Evolutionary conservation across 2,797 vertebrate genomes (phyloP).

Genomic region (Hippoglossus hippoglossus): DNA sequence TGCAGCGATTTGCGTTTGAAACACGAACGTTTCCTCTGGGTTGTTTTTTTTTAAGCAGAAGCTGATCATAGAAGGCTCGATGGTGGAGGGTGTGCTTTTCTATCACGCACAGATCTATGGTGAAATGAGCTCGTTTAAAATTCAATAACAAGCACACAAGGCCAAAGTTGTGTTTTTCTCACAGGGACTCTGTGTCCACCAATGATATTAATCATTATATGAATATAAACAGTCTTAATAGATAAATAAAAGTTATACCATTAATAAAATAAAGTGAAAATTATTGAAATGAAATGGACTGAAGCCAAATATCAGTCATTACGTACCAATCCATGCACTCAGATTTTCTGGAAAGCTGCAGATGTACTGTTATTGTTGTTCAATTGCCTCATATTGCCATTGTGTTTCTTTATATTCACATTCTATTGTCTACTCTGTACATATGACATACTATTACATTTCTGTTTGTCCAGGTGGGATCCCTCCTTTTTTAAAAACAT

Average conservation of each 20-base stretch:
- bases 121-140: not conserved
- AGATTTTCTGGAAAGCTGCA: not conserved
- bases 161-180: constrained; percentile 49
- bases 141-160: constrained; percentile 25
- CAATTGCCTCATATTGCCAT: not conserved
- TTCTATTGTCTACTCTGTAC: too few relatives aligned
- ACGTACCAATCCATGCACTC: too few relatives aligned
- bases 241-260: not conserved
- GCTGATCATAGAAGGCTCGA: not conserved
- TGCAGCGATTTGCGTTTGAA: accelerated
- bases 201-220: not conserved
- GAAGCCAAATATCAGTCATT: not conserved
- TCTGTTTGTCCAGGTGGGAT: too few relatives aligned
- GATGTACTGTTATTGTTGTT: too few relatives aligned
- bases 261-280: not conserved
- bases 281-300: not conserved
- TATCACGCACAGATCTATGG: constrained; percentile 32
- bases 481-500: too few relatives aligned
- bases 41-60: not conserved
- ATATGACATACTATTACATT: too few relatives aligned
- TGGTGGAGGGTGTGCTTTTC: constrained; percentile 16
- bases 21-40: not conserved
- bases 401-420: not conserved
- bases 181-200: not conserved
- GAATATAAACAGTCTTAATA: not conserved